These are phyloP conservation scores for Hippopotamyrus pictus DNA, from an alignment of 2,797 vertebrate species.

Conservation along the genomic window DNA sequence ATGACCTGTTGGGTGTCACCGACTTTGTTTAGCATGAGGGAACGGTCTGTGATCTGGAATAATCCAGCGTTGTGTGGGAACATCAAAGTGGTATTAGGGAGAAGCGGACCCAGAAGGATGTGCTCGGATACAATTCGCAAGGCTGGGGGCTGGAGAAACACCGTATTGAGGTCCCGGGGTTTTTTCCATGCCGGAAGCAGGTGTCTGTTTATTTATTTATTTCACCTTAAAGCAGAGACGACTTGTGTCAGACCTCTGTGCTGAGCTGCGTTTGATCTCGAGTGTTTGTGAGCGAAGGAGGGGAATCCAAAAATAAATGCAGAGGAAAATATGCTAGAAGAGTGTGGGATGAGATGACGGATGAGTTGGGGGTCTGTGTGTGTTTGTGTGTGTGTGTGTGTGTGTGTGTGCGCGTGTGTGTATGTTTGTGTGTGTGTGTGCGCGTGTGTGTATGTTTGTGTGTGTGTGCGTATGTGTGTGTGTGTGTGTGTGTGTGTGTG, in stretches of 20 bases:
- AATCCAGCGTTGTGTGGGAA: background rate
- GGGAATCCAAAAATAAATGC: background rate
- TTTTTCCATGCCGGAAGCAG: background rate
- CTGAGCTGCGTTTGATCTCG: slow-evolving; percentile 4
- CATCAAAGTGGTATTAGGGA: background rate
- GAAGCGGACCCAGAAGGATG: background rate
- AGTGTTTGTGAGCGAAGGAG: slow-evolving; percentile 11
- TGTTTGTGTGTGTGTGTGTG: background rate
- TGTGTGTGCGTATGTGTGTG: too few species aligned
- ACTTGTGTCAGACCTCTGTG: slow-evolving; percentile 12
- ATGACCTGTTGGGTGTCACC: background rate
- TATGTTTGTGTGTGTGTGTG: background rate
- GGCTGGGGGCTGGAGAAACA: background rate
- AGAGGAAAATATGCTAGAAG: background rate
- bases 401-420: background rate
- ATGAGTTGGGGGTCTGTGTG: background rate
- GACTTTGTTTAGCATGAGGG: background rate
- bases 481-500: background rate
- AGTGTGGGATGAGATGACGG: background rate
- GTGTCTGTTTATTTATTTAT: background rate
- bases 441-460: too few species aligned
- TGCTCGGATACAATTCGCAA: background rate
- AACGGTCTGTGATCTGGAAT: background rate
- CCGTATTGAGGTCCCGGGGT: background rate
- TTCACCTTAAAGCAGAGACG: slow-evolving; percentile 1